Percentiles rank a stretch among this genome's conserved stretches.
Evolutionary conservation across 2,797 vertebrate species (phyloP).

Genomic region (Labroides dimidiatus): DNA sequence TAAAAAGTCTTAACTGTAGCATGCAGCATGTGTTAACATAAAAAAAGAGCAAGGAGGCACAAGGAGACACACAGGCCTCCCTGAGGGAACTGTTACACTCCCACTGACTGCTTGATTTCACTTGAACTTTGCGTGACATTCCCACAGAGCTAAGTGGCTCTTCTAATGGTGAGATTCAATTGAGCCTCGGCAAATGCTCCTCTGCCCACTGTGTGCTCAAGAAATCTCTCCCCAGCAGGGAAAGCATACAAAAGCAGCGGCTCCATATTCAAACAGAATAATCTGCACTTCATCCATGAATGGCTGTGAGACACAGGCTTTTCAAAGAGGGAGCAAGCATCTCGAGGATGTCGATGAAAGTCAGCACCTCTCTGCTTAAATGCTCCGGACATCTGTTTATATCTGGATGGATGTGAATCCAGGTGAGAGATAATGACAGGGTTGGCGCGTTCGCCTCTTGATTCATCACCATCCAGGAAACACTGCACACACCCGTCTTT

Average conservation of each 20-base stretch:
- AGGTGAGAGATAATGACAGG: conserved; percentile 78
- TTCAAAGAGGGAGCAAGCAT: conserved; percentile 18
- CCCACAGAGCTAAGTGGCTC: conserved; percentile 74
- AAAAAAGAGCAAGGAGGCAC: conserved; percentile 36
- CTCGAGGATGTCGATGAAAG: conserved; percentile 34
- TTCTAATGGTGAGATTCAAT: conserved; percentile 66
- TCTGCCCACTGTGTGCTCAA: conserved; percentile 43
- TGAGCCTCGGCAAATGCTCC: conserved; percentile 56
- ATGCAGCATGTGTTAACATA: conserved; percentile 34
- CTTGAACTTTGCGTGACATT: conserved; percentile 80
- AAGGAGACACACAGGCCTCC: conserved; percentile 55
- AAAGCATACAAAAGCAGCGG: conserved; percentile 24
- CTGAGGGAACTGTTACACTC: conserved; percentile 59
- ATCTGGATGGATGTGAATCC: conserved; percentile 65
- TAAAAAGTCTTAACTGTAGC: conserved; percentile 29
- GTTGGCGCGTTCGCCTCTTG: conserved; percentile 29
- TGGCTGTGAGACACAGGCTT: conserved; percentile 18
- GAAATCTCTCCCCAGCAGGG: conserved; percentile 32
- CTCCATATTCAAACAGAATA: conserved; percentile 24
- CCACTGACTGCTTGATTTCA: conserved; percentile 69
- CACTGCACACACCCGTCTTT: conserved; percentile 52
- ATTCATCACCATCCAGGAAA: conserved; percentile 61
- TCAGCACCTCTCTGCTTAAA: conserved; percentile 43
- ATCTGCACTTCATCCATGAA: conserved; percentile 4
- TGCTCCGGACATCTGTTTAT: conserved; percentile 74